Evolutionary conservation across 2,113 vertebrate species (phyloP).

Genomic region (Tylochromis polylepis): DNA sequence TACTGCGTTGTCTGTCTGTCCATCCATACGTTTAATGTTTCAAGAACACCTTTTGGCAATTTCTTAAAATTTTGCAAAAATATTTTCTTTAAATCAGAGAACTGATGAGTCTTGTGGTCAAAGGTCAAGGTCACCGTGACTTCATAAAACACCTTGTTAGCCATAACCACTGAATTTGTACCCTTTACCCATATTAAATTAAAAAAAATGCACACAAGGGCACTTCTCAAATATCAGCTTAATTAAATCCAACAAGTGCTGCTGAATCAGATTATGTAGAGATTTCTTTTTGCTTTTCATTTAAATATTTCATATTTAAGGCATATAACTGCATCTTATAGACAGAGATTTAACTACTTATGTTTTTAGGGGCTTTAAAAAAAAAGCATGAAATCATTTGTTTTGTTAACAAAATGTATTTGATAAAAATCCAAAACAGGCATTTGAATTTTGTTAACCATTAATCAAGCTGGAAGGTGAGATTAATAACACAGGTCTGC

Average conservation of each 20-base stretch:
- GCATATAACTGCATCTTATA: background rate
- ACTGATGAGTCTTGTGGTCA: background rate
- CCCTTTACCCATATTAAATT: background rate
- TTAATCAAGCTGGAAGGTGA: background rate
- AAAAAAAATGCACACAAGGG: background rate
- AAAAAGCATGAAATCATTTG: background rate
- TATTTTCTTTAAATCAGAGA: too few relatives aligned
- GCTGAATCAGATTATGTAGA: background rate
- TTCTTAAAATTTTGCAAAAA: background rate
- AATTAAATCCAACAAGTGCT: background rate
- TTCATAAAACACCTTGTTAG: background rate
- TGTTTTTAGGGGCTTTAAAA: background rate
- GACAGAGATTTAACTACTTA: background rate
- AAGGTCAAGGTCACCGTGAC: background rate
- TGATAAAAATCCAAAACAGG: background rate
- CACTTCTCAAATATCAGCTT: background rate
- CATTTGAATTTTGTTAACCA: background rate
- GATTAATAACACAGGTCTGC: too few relatives aligned
- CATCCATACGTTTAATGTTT: accelerated
- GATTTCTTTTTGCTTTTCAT: background rate
- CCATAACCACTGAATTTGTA: background rate
- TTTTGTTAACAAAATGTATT: background rate
- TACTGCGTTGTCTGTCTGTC: too few relatives aligned
- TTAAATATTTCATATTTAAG: background rate
- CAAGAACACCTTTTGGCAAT: background rate